Conservation (phyloP, 2,888 invertebrate genomes). For the Mythimna vitellina region DNA sequence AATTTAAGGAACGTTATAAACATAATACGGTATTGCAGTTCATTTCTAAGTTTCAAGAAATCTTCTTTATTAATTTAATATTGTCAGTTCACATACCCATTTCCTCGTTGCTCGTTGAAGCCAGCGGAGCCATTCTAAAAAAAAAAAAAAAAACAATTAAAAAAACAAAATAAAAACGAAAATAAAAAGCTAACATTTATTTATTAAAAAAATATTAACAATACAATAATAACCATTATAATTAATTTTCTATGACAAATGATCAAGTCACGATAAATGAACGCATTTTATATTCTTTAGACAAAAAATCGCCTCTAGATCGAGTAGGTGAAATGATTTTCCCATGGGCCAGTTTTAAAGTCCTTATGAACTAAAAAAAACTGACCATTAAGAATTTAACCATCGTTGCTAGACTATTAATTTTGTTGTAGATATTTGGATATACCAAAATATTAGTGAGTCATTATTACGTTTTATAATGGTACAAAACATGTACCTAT, state of each 20-base stretch:
- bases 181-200: conserved; percentile 81
- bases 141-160: conserved; percentile 87
- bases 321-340: not conserved
- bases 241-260: conserved; percentile 58
- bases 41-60: not conserved
- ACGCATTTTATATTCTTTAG: not conserved
- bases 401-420: not conserved
- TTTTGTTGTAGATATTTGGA: not conserved
- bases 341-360: not conserved
- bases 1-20: not conserved
- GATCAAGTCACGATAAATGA: not conserved
- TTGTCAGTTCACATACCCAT: conserved; percentile 92
- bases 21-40: not conserved
- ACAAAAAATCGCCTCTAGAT: not conserved
- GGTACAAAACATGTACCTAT: not conserved
- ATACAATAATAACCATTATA: conserved; percentile 26
- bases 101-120: conserved; percentile 94
- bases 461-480: not conserved
- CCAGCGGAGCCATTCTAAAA: conserved; percentile 96
- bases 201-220: conserved; percentile 66
- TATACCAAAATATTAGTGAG: not conserved
- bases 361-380: not conserved
- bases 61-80: not conserved
- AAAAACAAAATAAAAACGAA: conserved; percentile 75
- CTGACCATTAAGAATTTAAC: not conserved